Evolutionary conservation across 2,888 invertebrate genomes (phyloP).

Genomic region (Eristalis arbustorum): DNA sequence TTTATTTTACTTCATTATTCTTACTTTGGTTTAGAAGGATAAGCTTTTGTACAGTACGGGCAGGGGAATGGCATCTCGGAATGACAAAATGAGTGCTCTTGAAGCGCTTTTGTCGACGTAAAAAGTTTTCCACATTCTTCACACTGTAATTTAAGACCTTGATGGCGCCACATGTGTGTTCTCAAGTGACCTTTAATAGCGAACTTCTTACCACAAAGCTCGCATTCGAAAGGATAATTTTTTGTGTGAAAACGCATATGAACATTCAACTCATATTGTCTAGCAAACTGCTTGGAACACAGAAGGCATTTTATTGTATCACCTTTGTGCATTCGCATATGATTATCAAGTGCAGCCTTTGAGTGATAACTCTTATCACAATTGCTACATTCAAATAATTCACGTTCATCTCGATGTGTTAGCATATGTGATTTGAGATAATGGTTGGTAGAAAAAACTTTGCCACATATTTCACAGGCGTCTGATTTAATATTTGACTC

Average conservation of each 20-base stretch:
- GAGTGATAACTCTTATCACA: constrained; percentile 65
- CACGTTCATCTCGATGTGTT: constrained; percentile 71
- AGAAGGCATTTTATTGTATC: constrained; percentile 70
- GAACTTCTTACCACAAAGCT: constrained; percentile 72
- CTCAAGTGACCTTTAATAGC: constrained; percentile 72
- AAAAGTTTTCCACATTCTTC: constrained; percentile 73
- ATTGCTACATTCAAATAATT: constrained; percentile 50
- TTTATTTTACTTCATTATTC: constrained; percentile 21
- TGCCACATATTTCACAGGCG: constrained; percentile 72
- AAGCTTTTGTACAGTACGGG: constrained; percentile 71
- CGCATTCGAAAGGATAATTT: constrained; percentile 72
- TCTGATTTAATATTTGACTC: constrained; percentile 70
- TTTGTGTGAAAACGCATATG: constrained; percentile 73
- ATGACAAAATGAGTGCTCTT: constrained; percentile 73
- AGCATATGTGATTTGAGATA: constrained; percentile 72
- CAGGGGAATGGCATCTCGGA: constrained; percentile 73
- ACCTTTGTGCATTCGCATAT: constrained; percentile 72
- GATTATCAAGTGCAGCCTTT: constrained; percentile 72
- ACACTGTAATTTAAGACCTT: constrained; percentile 72
- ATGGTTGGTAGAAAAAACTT: constrained; percentile 72
- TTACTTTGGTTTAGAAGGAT: constrained; percentile 73
- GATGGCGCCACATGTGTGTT: constrained; percentile 73
- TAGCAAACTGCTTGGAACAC: constrained; percentile 72
- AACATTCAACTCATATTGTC: constrained; percentile 72
- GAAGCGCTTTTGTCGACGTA: constrained; percentile 73